Base-by-base conservation (phyloP, 2,888 invertebrate species). In the Marasmarcha lunaedactyla region DNA sequence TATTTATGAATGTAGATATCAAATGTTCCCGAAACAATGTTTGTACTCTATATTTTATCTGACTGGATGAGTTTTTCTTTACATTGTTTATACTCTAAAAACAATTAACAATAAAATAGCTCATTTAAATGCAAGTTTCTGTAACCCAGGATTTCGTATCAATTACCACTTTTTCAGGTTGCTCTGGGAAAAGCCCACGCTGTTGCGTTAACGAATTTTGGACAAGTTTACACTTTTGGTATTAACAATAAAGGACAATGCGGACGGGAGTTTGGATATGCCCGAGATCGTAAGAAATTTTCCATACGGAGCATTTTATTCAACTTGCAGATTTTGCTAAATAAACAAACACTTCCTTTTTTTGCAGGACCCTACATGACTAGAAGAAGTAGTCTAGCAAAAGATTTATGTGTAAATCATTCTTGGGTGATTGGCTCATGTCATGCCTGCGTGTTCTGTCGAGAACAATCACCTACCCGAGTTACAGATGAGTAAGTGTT, bases 201-300 rank as follows among this genome's bases (percentile, higher is more conserved):
- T n/a, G 93, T 95, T 0, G 93, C 90, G 0, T 81, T 98, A 9
- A 95, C 93, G 10, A 90, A 88, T 50, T 92, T 92, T 60, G 98
- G 98, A 0, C 90, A 92, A 52, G 89, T 98, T 2, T 97, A 91
- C 66, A 96, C 98, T 0, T 97, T 98, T 71, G 98, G 98, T 3
- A 92, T 98, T 45, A 98, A 98, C 71, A 98, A 98, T 67, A 96
- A 97, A 67, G 97, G 97, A 1, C 98, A 98, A 63, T 98, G 98
- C 73, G 98, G 98, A 2, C 84, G 97, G 46, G 94, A 94, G 53
- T 93, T 92, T 57, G 79, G 85, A 30, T 81, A 86, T 46, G 78
- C 81, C 4, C 12, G 12, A 14, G 34, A 34, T 2, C 7, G 20
- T 26, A 14, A 14, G 26, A n/a, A n/a, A n/a, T n/a, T n/a, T n/a